Conservation (phyloP, 1,140 invertebrate genomes). For the Papilio aristodemus region DNA sequence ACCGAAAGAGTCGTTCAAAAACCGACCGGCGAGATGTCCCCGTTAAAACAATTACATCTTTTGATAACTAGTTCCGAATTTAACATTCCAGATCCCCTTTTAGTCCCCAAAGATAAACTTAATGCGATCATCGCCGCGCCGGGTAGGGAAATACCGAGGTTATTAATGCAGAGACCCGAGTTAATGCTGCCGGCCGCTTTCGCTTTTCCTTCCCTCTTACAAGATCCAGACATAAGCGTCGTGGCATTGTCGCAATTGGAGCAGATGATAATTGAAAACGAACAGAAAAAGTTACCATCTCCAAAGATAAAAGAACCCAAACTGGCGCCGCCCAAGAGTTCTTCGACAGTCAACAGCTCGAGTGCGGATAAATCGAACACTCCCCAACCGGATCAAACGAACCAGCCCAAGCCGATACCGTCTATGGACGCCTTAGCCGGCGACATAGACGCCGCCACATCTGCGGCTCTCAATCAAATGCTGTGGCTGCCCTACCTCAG, state of each 20-base stretch:
- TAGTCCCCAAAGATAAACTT: constrained; percentile 88
- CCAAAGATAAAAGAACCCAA: constrained; percentile 65
- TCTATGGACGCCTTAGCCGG: constrained; percentile 78
- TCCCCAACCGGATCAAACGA: constrained; percentile 55
- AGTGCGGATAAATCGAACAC: constrained; percentile 52
- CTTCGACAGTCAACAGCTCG: constrained; percentile 43
- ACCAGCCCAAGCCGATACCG: constrained; percentile 61
- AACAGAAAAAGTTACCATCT: constrained; percentile 71
- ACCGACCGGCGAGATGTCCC: constrained; percentile 81
- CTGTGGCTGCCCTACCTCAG: constrained; percentile 86
- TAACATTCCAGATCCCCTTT: constrained; percentile 88
- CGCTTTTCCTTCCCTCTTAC: constrained; percentile 85
- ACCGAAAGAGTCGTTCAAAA: constrained; percentile 54
- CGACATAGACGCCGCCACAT: constrained; percentile 84
- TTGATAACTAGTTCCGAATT: constrained; percentile 85
- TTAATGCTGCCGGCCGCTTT: constrained; percentile 86
- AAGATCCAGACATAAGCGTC: constrained; percentile 89
- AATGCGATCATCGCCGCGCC: constrained; percentile 86
- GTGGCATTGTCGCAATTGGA: constrained; percentile 89
- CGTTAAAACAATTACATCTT: constrained; percentile 86
- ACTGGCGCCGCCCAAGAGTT: constrained; percentile 74
- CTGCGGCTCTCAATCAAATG: constrained; percentile 85
- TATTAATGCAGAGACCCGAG: constrained; percentile 86
- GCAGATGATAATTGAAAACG: constrained; percentile 82
- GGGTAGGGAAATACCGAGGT: constrained; percentile 87